Conservation (phyloP, 2,888 invertebrate species). For the Torymus texanus region DNA sequence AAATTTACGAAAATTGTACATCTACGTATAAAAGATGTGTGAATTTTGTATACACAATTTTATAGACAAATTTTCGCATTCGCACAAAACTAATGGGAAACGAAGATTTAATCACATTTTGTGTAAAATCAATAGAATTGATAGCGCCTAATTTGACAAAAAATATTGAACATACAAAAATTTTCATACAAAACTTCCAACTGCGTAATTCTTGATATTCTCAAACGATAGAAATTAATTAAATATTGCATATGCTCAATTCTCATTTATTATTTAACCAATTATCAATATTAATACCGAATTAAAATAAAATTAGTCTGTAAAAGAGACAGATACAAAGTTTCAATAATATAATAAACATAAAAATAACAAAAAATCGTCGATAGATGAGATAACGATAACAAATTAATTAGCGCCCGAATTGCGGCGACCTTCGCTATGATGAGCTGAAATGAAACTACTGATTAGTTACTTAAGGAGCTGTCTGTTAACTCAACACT, state of each 20-base stretch:
- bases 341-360: not conserved
- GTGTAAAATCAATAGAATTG: slow-evolving; percentile 6
- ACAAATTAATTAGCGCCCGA: slow-evolving; percentile 32
- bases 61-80: slow-evolving; percentile 17
- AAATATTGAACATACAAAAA: slow-evolving; percentile 4
- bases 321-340: too few species aligned
- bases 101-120: slow-evolving; percentile 16
- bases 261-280: too few species aligned
- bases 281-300: too few species aligned
- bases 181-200: slow-evolving; percentile 6
- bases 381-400: slow-evolving; percentile 13
- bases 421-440: slow-evolving; percentile 21
- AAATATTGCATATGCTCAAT: too few species aligned
- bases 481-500: slow-evolving; percentile 1
- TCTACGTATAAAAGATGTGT: slow-evolving; percentile 24
- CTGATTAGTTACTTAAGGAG: slow-evolving; percentile 25
- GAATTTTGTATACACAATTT: slow-evolving; percentile 29
- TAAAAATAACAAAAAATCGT: not conserved
- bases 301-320: too few species aligned
- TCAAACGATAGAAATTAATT: too few species aligned
- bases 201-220: too few species aligned
- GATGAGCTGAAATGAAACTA: not conserved
- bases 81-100: slow-evolving; percentile 17
- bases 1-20: slow-evolving; percentile 26
- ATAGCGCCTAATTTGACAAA: not conserved